Evolutionary conservation across 2,888 invertebrate species (phyloP).

Genomic region (Caenorhabditis panamensis): DNA sequence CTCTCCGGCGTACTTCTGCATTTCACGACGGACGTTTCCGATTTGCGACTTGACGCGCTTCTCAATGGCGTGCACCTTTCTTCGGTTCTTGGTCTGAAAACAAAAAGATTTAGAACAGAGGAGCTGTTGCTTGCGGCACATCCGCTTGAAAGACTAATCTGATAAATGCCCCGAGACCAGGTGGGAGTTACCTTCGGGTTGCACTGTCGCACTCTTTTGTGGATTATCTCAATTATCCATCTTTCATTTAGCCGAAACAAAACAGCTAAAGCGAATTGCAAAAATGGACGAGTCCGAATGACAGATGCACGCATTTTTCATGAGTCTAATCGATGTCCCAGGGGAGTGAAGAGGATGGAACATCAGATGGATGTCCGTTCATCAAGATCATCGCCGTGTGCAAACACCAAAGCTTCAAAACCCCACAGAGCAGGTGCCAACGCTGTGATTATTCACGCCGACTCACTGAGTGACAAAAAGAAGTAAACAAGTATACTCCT

Average conservation of each 20-base stretch:
- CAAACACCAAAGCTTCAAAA: neutral
- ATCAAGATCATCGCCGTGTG: neutral
- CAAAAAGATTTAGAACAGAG: too few species aligned
- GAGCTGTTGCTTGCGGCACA: too few species aligned
- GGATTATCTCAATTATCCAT: neutral
- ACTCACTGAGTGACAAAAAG: neutral
- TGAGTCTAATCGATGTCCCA: neutral
- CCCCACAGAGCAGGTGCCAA: constrained; percentile 19
- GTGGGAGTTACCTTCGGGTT: too few species aligned
- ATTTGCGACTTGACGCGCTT: constrained; percentile 68
- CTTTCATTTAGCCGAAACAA: neutral
- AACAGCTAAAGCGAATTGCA: neutral
- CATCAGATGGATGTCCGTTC: neutral
- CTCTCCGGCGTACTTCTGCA: constrained; percentile 91
- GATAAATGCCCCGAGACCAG: too few species aligned
- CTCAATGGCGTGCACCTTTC: constrained; percentile 62
- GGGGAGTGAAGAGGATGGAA: neutral
- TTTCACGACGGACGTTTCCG: constrained; percentile 87
- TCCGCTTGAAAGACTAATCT: too few species aligned
- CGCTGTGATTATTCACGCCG: constrained; percentile 6
- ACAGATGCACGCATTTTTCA: constrained; percentile 8
- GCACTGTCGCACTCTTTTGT: neutral
- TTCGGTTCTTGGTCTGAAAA: constrained; percentile 66
- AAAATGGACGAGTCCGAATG: neutral
- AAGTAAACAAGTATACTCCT: constrained; percentile 19